Evolutionary conservation across 1,140 invertebrate species (phyloP), one percentile per base, ranked within the genome.

Genomic region (Orius laevigatus): DNA sequence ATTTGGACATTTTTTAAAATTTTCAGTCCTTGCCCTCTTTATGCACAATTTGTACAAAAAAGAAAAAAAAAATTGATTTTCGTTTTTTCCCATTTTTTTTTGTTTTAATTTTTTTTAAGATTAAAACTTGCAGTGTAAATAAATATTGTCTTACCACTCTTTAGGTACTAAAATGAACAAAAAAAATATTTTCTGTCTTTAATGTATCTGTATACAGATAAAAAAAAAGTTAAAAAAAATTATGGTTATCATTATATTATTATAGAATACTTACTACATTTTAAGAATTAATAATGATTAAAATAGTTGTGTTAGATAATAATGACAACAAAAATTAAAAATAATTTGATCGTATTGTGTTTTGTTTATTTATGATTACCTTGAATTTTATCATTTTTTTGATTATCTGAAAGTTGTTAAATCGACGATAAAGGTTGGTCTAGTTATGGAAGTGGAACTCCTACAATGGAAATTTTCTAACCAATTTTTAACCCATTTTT

Each of bases 271-370:
- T 32, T 32, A 45, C 25, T 45, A 45, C 43, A 33, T 45, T 25
- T 25, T 45, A 45, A 45, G 43, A 32, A 45, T 45, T 32, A 45
- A 45, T 45, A 45, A 38, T 45, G 25, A 45, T 45, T 45, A 45
- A 45, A 45, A 45, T 19, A 45, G 25, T 45, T 45, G 43, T 45
- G 19, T 45, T 45, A 45, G 43, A 45, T 45, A 12, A 19, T 45
- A 25, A 45, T 45, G 43, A 45, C 43, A 45, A 31, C 11, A 45
- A 18, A 19, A 45, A 45, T 31, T 12, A 32, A 31, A 43, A 45
- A 45, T 42, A 42, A 42, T 42, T 42, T 42, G 14, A 42, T 42
- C 40, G 40, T 42, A 42, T 4, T 19, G 40, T 11, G 16, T 42
- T 11, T 14, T 42, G 8, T 42, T 42, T 16, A 16, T 42, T 42